Conservation (phyloP, 2,888 invertebrate genomes). For the Leptinotarsa tumamoca region DNA sequence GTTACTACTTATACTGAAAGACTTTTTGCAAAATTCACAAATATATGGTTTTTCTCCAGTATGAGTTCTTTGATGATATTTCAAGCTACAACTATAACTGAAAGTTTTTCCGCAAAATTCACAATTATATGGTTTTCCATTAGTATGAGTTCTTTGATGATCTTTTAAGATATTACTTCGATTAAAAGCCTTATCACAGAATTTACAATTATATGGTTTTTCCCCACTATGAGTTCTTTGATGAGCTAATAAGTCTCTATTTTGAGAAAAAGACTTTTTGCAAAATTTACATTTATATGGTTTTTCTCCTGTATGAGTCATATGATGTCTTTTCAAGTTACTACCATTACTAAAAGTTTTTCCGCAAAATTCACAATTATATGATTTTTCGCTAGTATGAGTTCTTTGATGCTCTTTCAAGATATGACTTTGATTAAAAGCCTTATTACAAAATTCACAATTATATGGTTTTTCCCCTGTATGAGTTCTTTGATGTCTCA, state of each 20-base stretch:
- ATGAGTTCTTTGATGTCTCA: too few relatives aligned
- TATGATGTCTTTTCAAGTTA: not conserved
- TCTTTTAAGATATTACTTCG: too few relatives aligned
- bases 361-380: not conserved
- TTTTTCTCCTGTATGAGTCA: too few relatives aligned
- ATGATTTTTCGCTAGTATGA: slow-evolving; percentile 2
- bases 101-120: not conserved
- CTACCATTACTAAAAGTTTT: not conserved
- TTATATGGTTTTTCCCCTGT: not conserved
- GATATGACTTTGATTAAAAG: not conserved
- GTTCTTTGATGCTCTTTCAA: not conserved
- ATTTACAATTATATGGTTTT: too few relatives aligned
- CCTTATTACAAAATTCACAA: not conserved
- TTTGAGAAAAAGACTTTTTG: too few relatives aligned
- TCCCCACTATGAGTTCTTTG: not conserved
- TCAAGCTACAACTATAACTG: not conserved
- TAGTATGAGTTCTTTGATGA: not conserved
- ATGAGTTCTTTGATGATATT: not conserved
- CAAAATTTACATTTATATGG: too few relatives aligned
- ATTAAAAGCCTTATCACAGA: not conserved
- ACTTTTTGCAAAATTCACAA: too few relatives aligned
- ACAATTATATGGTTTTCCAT: not conserved
- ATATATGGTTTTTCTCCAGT: not conserved
- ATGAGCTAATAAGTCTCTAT: too few relatives aligned
- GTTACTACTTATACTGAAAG: too few relatives aligned